Base-by-base conservation (phyloP, 2,888 invertebrate species). In the Oscheius myriophilus region DNA sequence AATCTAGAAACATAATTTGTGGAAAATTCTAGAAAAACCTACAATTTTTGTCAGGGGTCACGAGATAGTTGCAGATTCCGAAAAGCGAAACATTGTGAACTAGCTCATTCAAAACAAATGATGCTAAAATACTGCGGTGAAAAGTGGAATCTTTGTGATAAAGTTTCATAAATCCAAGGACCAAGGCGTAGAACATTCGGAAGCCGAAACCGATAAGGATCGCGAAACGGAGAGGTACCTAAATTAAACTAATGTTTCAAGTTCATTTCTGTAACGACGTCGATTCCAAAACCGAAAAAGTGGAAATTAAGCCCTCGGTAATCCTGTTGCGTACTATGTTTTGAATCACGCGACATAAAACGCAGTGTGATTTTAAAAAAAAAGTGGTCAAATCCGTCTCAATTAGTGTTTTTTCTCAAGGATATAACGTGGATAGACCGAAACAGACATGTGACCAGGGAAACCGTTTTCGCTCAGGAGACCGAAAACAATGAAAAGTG, bases 131-230 rank as follows among this genome's bases (percentile, higher is more conserved):
- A 1, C 23, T 2, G 11, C 41, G 16, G 16, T 63, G 21, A 4
- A 52, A 11, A n/a, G n/a, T 21, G 25, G 21, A 16, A 7, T 52
- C 53, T 14, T 46, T 46, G 25, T 33, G 46, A 2, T 25, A n/a
- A n/a, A 52, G 23, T 42, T 39, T 53, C 42, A 63, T 43, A 41
- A 42, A 53, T 25, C 39, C 53, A 14, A 63, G 52, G 53, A 39
- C 43, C 18, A 63, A 41, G 33, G 53, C 63, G 25, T 63, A 52
- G 52, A 63, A 63, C 14, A 63, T 39, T 9, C 63, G 63, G 18
- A 63, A 52, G 23, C 39, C 52, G 39, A 63, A 52, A 12, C 52
- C 53, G 18, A 51, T 14, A n/a, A 63, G 51, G 23, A 63, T 39
- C 9, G 53, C 52, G 21, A 42, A 51, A 7, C 63, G 39, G 21